phyloP scores from a whole-genome alignment of 2,113 vertebrate species.

The Gulo gulo region DNA sequence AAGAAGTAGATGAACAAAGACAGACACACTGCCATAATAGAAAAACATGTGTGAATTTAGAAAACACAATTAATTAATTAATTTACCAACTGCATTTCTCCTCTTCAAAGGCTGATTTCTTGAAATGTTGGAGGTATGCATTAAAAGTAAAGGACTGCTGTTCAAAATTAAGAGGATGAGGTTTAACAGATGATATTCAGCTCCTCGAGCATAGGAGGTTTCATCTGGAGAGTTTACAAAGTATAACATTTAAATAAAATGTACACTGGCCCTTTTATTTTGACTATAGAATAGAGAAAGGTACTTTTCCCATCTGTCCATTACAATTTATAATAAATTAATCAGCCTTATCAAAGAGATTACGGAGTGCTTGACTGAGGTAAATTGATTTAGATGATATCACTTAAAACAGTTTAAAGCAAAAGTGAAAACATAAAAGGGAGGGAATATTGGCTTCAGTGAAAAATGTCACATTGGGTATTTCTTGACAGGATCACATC shows the following conservation, averaged over 20 bases:
- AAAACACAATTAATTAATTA: constrained; percentile 27
- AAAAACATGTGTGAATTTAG: not conserved
- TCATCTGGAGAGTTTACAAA: constrained; percentile 44
- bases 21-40: not conserved
- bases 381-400: constrained; percentile 62
- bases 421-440: constrained; percentile 68
- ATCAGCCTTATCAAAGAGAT: constrained; percentile 49
- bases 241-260: not conserved
- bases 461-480: constrained; percentile 61
- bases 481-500: constrained; percentile 62
- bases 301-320: not conserved
- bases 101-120: constrained; percentile 69
- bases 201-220: constrained; percentile 47
- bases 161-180: constrained; percentile 60
- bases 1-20: constrained; percentile 37
- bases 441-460: constrained; percentile 53
- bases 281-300: constrained; percentile 19
- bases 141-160: constrained; percentile 59
- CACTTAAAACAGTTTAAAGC: constrained; percentile 66
- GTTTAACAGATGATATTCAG: constrained; percentile 49
- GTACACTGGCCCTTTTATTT: constrained; percentile 26
- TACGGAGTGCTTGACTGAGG: constrained; percentile 3
- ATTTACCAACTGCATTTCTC: constrained; percentile 60
- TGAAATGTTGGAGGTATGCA: constrained; percentile 63
- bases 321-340: constrained; percentile 50